A percentile compares a stretch with the other conserved stretches of the same genome.
These are phyloP conservation scores for Heliconius hewitsoni DNA, from an alignment of 1,140 invertebrate genomes.

Conservation along the genomic window DNA sequence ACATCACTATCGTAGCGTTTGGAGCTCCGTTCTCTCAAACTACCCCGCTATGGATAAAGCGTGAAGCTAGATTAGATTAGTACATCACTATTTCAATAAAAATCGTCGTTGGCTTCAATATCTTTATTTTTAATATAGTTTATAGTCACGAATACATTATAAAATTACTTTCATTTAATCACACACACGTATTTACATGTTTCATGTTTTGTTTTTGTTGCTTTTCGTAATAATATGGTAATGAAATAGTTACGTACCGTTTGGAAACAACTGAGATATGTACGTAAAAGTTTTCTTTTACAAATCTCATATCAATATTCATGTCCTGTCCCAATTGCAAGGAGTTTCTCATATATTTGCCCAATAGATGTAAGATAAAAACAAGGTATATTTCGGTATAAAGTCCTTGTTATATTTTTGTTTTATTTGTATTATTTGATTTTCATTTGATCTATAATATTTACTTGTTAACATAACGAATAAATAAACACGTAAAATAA, in stretches of 20 bases:
- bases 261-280: neutral
- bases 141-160: neutral
- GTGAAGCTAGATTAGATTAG: too few species aligned
- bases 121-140: neutral
- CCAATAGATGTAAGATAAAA: neutral
- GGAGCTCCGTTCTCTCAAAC: too few species aligned
- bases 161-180: neutral
- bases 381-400: neutral
- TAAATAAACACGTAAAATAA: too few species aligned
- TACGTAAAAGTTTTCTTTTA: neutral
- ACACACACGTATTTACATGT: neutral
- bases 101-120: neutral
- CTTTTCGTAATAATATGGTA: slow-evolving; percentile 7
- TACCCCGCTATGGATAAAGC: too few species aligned
- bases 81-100: neutral
- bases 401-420: too few species aligned
- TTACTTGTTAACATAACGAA: too few species aligned
- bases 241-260: slow-evolving; percentile 7
- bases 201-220: neutral
- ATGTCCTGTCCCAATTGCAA: slow-evolving; percentile 5
- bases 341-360: too few species aligned
- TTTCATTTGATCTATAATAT: too few species aligned
- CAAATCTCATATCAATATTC: neutral
- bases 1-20: too few species aligned
- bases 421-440: too few species aligned